Evolutionary conservation across 2,888 invertebrate genomes (phyloP), one percentile per base, ranked within the genome.

Genomic region (Andrena bucephala): DNA sequence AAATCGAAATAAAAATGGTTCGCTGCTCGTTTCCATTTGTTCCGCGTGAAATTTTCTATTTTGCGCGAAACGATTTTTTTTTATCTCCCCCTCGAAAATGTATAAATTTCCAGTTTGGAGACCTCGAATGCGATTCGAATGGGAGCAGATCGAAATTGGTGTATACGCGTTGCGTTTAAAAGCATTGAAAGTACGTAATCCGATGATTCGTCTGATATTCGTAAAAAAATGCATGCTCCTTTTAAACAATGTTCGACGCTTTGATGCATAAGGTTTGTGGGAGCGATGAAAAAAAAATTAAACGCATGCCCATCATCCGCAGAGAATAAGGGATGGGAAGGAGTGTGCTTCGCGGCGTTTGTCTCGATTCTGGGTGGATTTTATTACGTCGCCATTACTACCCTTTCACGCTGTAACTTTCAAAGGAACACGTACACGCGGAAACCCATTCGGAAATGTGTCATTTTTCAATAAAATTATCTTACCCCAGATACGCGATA

Each of bases 301-400:
- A 68, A 70, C 63, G 33, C n/a, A n/a, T 24, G 31, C 31, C 8
- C 52, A 24, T 24, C 24, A 29, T 50, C 27, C 27, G 2, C n/a
- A 66, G 33, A 60, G 16, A 72, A 42, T 16, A 4, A 13, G 60
- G 24, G 10, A 10, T 31, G 7, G 29, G 36, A 29, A 36, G 20
- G 36, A 66, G 24, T 36, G 73, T 27, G 60, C 31, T 24, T 24
- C 20, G 59, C 33, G 60, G 50, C 27, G 65, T 27, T 59, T 66
- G 48, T 24, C 48, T 59, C 66, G 65, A 2, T 50, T 27, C 52
- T 60, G 66, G 27, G 1, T 42, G 66, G 29, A 72, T 73, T 77
- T 72, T 66, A 77, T 77, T 33, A 52, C 73, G 33, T 36, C 59
- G 27, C 73, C 73, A 66, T 73, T 77, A 73, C 73, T 10, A 31